phyloP scores from a whole-genome alignment of 1,140 invertebrate species.

The Muscidifurax raptorellus region DNA sequence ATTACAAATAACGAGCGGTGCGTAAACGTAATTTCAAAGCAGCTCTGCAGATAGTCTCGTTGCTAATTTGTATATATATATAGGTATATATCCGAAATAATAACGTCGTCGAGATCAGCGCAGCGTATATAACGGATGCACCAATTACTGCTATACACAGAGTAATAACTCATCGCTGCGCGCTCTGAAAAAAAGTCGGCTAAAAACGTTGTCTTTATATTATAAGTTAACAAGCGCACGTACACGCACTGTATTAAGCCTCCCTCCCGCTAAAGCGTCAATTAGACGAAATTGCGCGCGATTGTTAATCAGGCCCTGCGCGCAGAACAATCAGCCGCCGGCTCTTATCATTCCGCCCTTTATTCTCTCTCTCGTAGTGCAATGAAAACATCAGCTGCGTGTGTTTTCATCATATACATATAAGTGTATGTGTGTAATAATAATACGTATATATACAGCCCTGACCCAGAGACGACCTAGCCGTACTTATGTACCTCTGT shows the following conservation, averaged over 20 bases:
- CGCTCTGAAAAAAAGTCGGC: too few relatives aligned
- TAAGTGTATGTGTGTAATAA: too few relatives aligned
- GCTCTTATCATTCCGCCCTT: neutral
- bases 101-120: too few relatives aligned
- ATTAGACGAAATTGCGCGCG: neutral
- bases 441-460: neutral
- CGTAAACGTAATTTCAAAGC: too few relatives aligned
- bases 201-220: too few relatives aligned
- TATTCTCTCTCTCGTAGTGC: neutral
- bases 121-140: too few relatives aligned
- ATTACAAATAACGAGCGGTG: too few relatives aligned
- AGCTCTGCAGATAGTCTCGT: too few relatives aligned
- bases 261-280: neutral
- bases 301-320: neutral
- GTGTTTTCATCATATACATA: neutral
- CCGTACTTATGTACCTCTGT: neutral
- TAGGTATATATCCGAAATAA: too few relatives aligned
- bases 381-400: neutral
- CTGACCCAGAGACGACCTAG: neutral
- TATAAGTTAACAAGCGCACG: neutral
- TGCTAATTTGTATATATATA: too few relatives aligned
- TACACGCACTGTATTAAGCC: neutral
- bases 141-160: too few relatives aligned
- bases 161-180: too few relatives aligned
- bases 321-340: neutral